A percentile compares a stretch with the other conserved stretches of the same genome.
These are phyloP conservation scores for Melanotus villosus DNA, from an alignment of 2,888 invertebrate species.

Conservation along the genomic window DNA sequence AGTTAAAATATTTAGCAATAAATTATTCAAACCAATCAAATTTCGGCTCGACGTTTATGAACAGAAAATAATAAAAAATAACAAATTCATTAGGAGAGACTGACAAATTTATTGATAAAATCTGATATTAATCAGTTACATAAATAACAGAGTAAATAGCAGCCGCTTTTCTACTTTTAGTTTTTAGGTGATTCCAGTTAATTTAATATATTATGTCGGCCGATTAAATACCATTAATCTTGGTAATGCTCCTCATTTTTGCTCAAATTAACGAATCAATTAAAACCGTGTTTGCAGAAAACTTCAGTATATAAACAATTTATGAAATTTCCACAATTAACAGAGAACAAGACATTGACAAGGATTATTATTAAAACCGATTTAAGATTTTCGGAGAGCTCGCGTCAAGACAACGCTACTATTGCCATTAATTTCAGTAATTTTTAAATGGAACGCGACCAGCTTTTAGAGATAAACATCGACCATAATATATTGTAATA, in stretches of 20 bases:
- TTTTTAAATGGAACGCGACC: conserved; percentile 17
- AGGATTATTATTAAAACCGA: too few species aligned
- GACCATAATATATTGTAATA: conserved; percentile 34
- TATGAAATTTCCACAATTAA: too few species aligned
- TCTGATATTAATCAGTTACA: conserved; percentile 16
- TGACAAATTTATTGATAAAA: conserved; percentile 5
- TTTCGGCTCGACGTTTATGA: neutral
- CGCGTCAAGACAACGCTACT: neutral
- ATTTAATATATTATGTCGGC: neutral
- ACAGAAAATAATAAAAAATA: neutral
- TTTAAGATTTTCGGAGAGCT: neutral
- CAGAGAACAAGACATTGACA: too few species aligned
- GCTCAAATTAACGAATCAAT: neutral
- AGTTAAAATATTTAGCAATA: too few species aligned
- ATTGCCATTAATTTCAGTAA: conserved; percentile 13
- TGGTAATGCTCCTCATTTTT: neutral
- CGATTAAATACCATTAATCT: neutral
- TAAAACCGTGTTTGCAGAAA: neutral
- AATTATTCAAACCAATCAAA: neutral
- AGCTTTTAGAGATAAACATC: conserved; percentile 29
- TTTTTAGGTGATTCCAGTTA: conserved; percentile 3
- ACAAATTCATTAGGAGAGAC: conserved; percentile 3
- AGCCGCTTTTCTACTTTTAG: conserved; percentile 6
- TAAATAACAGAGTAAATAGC: conserved; percentile 7
- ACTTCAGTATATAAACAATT: too few species aligned